Evolutionary conservation across 2,888 invertebrate species (phyloP), one percentile per base, ranked within the genome.

Genomic region (Amorpha juglandis): DNA sequence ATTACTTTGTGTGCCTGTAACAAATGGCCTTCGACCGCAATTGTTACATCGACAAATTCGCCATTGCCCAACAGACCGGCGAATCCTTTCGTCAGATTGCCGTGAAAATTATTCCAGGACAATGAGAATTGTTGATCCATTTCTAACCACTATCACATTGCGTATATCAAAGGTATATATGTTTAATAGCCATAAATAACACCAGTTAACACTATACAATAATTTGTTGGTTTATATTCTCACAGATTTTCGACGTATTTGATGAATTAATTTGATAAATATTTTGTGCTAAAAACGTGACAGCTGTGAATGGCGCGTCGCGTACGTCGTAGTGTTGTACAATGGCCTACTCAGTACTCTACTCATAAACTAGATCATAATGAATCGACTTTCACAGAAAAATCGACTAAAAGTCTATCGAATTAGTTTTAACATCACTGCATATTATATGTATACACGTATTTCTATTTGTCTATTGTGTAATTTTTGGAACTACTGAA

Each of bases 61-160:
- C 94, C 93, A 79, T 94, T 94, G 73, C 94, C 94, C 70, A 95
- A 85, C 80, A 95, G 88, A 79, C 94, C 93, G 85, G 94, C 94
- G 78, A 96, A 95, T 68, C 95, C 95, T 81, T 94, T 94, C 76
- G 95, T 94, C 78, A 96, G 92, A 83, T 95, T 96, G 71, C 95
- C 95, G 88, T 95, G 95, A 93, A 96, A 96, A 90, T 96, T 95
- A 84, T 96, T 96, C 96, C 96, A 96, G 84, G 95, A 95, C 86
- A 96, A 92, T 84, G 96, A 96, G 84, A 95, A 95, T 87, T 95
- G 95, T 89, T 95, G 95, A 84, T 94, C 94, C 93, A 94, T 94
- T 84, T 91, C 84, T 90, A 94, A 91, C 76, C 81, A 80, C 79
- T 81, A 76, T 77, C 77, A 70, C 67, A 76, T 80, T 74, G 80